Conservation (phyloP, 1,140 invertebrate species). For the Popillia japonica region DNA sequence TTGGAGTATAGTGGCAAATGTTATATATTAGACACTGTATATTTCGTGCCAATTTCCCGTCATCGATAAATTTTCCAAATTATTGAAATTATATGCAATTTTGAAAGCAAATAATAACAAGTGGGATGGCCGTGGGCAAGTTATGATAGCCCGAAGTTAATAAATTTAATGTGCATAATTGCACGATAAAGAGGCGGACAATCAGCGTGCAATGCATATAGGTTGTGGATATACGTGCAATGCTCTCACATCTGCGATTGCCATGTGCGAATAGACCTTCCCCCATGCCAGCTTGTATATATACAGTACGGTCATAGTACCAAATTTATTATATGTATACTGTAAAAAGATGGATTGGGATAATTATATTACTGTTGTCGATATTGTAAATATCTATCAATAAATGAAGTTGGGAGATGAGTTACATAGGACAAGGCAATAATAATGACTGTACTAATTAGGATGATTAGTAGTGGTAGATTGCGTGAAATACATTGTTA, state of each 20-base stretch:
- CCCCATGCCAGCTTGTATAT: conserved; percentile 1
- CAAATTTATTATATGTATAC: conserved; percentile 6
- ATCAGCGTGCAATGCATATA: conserved; percentile 10
- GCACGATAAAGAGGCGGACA: conserved; percentile 20
- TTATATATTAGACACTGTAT: neutral
- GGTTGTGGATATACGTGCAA: neutral
- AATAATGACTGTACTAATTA: no score
- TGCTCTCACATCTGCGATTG: neutral
- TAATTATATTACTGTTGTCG: neutral
- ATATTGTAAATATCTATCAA: neutral
- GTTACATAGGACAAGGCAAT: no score
- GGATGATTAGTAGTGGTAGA: no score
- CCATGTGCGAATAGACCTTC: neutral
- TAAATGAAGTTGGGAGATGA: neutral
- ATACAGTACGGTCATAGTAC: neutral
- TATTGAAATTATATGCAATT: conserved; percentile 27
- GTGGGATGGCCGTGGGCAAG: neutral
- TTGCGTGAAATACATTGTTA: no score
- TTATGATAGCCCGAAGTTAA: neutral
- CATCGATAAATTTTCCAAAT: conserved; percentile 13
- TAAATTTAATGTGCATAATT: conserved; percentile 36
- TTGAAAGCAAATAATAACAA: conserved; percentile 16
- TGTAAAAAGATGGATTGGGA: no score
- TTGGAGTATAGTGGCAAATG: neutral
- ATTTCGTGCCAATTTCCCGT: conserved; percentile 1